Percentiles rank a stretch among this genome's conserved stretches.
Conservation (phyloP, 2,888 invertebrate genomes). For the Dendrolimus houi region DNA sequence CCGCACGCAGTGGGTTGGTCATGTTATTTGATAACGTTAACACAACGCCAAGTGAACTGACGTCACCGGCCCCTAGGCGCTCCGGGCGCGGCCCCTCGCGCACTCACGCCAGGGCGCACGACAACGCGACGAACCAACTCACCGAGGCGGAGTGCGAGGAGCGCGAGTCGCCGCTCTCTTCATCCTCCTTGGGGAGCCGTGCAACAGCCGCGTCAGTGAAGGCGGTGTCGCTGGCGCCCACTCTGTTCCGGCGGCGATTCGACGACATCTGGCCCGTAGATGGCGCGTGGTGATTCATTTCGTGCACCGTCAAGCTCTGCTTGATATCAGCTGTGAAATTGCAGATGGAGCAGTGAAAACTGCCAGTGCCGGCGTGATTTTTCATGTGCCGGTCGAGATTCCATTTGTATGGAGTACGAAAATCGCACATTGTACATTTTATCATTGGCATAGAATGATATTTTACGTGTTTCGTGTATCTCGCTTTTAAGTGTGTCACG, state of each 20-base stretch:
- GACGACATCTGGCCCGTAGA: constrained; percentile 81
- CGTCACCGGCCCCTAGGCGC: constrained; percentile 40
- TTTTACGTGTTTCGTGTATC: constrained; percentile 94
- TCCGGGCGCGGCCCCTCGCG: constrained; percentile 41
- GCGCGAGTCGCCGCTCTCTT: constrained; percentile 68
- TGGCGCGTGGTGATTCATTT: constrained; percentile 92
- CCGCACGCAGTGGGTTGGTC: constrained; percentile 18
- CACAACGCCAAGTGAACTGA: constrained; percentile 56
- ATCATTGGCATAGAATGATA: constrained; percentile 97
- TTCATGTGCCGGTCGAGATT: constrained; percentile 95
- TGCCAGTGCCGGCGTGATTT: constrained; percentile 91
- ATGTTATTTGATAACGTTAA: constrained; percentile 34
- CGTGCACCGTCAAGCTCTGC: constrained; percentile 93
- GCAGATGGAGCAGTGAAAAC: constrained; percentile 90
- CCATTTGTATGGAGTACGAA: constrained; percentile 94
- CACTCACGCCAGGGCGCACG: constrained; percentile 18
- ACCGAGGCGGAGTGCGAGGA: constrained; percentile 63
- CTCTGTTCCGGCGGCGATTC: constrained; percentile 81
- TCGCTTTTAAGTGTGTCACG: constrained; percentile 91
- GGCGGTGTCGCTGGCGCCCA: constrained; percentile 82
- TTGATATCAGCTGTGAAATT: constrained; percentile 95
- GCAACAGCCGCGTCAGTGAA: constrained; percentile 36
- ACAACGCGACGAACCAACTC: constrained; percentile 36
- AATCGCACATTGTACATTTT: constrained; percentile 95
- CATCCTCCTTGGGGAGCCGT: constrained; percentile 60